Base-by-base conservation (phyloP, 2,797 vertebrate genomes). In the Brachymystax lenok region DNA sequence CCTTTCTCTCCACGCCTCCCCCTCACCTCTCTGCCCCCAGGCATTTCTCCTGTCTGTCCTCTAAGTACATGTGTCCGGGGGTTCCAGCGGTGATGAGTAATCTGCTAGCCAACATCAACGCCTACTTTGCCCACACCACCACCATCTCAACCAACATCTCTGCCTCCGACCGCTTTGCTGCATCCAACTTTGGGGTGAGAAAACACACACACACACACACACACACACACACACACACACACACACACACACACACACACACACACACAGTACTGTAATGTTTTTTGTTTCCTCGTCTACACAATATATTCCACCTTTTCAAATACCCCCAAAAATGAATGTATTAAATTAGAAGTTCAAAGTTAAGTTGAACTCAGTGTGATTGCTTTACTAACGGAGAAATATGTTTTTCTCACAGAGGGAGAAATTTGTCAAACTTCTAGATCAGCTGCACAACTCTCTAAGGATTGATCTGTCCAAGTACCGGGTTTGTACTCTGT, bases 1-100 rank as follows among this genome's bases (percentile, higher is more conserved):
- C 46, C 67, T 74, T 66, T 67, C 63, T 46, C 77, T n/a, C 40
- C 35, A 5, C 64, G 46, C 33, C 5, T 33, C 33, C 33, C 52
- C 17, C 16, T 54, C 14, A 3, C 17, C 52, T 54, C 52, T 16
- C 14, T 54, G 46, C 30, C 46, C 10, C 33, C 84, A 99, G 98
- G 88, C 98, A 99, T 90, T 99, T 99, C 81, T 99, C 98, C 66
- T 99, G 98, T 90, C 92, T 99, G 0, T 99, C 98, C 21, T 97
- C 96, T 71, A 99, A 99, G 84, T 99, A 99, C 88, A 99, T 98
- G 97, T 98, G 97, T 81, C 95, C 98, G 0, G 96, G 97, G 12
- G 98, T 99, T 68, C 98, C 98, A 64, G 97, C 98, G 21, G 96
- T 98, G 86, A 99, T 99, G 98, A 99, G 98, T 80, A 99, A 95